Conservation (phyloP, 35 echinoderm and acorn worm genomes). For the Heliocidaris tuberculata region DNA sequence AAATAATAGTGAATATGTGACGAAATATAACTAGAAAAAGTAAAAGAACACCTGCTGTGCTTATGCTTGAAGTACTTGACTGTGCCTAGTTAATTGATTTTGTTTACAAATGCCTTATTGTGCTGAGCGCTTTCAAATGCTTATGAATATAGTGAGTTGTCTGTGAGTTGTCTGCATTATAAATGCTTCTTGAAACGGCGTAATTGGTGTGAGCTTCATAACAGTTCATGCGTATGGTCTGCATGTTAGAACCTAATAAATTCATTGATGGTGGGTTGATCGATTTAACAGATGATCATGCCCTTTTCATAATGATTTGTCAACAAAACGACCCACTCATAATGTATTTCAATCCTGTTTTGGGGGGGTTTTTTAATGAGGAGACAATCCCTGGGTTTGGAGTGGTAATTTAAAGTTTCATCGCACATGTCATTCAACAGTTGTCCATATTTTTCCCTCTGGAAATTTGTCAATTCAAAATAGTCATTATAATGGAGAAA, state of each 20-base stretch:
- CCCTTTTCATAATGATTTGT: not conserved
- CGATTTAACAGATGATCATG: too few relatives aligned
- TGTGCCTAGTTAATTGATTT: not conserved
- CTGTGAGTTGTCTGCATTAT: not conserved
- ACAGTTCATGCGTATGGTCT: not conserved
- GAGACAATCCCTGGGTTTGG: not conserved
- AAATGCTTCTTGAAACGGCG: not conserved
- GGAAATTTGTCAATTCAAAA: too few relatives aligned
- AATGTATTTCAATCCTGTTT: too few relatives aligned
- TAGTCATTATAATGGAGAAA: too few relatives aligned
- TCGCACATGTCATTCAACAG: not conserved
- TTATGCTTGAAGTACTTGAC: not conserved
- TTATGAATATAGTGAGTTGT: not conserved
- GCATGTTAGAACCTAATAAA: not conserved
- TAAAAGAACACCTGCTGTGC: not conserved
- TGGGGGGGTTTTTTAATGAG: too few relatives aligned
- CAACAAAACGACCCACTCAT: not conserved
- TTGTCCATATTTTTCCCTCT: too few relatives aligned
- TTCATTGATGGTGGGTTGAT: not conserved
- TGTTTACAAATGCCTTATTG: conserved; percentile 7
- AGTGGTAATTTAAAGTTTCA: not conserved
- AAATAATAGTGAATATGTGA: not conserved
- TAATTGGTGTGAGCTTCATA: not conserved
- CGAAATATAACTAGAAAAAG: not conserved
- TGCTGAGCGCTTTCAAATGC: not conserved